phyloP scores from a whole-genome alignment of 1,140 invertebrate genomes.

The Drosophila sp. region DNA sequence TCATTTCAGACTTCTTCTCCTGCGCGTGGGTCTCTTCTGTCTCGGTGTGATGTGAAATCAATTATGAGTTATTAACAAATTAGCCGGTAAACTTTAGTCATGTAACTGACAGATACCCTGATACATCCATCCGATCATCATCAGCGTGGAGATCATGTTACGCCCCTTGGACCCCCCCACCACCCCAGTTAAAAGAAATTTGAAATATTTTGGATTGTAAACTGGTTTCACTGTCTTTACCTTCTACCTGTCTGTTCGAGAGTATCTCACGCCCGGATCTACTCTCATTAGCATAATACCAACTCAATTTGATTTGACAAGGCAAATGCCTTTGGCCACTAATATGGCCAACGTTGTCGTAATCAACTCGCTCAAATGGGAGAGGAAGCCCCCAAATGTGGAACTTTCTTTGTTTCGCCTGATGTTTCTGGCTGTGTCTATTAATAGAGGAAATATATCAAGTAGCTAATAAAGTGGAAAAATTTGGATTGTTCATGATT shows the following conservation, averaged over 20 bases:
- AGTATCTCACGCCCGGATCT: conserved; percentile 54
- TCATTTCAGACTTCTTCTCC: conserved; percentile 51
- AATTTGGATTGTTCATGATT: neutral
- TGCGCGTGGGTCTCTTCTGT: neutral
- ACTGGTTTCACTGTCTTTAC: conserved; percentile 46
- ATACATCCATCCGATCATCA: conserved; percentile 51
- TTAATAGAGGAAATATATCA: neutral
- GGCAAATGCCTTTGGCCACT: conserved; percentile 6
- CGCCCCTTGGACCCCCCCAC: conserved; percentile 32
- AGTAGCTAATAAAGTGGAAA: neutral
- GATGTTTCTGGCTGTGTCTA: neutral
- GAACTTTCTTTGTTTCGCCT: conserved; percentile 57
- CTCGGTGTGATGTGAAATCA: conserved; percentile 70
- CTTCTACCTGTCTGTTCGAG: conserved; percentile 45
- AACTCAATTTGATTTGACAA: conserved; percentile 67
- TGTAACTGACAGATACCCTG: conserved; percentile 73
- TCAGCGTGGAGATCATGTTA: conserved; percentile 27
- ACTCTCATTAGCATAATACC: conserved; percentile 68
- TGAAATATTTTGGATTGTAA: conserved; percentile 47
- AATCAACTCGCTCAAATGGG: conserved; percentile 39
- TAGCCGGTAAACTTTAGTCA: conserved; percentile 54
- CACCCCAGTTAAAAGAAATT: conserved; percentile 3
- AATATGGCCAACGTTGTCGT: conserved; percentile 54
- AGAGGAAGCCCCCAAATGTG: conserved; percentile 26
- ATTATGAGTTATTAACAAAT: conserved; percentile 80